A percentile compares a stretch with the other conserved stretches of the same genome.
Evolutionary conservation across 2,888 invertebrate species (phyloP).

Genomic region (Onthophagus sagittarius): DNA sequence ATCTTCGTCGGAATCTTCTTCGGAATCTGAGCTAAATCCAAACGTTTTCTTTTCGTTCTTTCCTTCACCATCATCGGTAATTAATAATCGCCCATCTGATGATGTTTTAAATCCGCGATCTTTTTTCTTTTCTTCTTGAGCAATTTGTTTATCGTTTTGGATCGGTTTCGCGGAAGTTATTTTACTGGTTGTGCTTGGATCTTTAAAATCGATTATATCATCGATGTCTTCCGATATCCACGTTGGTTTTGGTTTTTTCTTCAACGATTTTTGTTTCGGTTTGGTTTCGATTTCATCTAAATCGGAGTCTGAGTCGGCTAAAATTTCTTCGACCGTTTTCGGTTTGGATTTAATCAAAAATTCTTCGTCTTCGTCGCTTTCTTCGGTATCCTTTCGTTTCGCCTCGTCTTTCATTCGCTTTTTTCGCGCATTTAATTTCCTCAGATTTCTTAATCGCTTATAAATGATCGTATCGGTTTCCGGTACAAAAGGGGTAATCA

Average conservation of each 20-base stretch:
- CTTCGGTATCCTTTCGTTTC: constrained; percentile 36
- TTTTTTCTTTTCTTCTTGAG: constrained; percentile 50
- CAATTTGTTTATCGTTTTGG: constrained; percentile 27
- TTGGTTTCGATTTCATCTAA: constrained; percentile 57
- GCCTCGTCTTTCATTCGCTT: constrained; percentile 56
- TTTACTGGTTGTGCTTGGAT: constrained; percentile 74
- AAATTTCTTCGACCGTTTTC: constrained; percentile 71
- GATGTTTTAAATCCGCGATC: constrained; percentile 73
- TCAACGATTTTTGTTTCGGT: constrained; percentile 41
- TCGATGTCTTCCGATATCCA: constrained; percentile 84
- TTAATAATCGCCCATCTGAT: constrained; percentile 81
- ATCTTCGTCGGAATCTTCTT: constrained; percentile 36
- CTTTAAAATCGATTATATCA: constrained; percentile 83
- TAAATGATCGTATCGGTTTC: constrained; percentile 64
- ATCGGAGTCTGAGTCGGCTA: constrained; percentile 78
- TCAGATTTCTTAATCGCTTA: constrained; percentile 72
- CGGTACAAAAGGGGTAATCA: constrained; percentile 70
- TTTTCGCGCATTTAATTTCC: constrained; percentile 75
- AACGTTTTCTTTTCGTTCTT: constrained; percentile 45
- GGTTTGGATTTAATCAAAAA: constrained; percentile 53
- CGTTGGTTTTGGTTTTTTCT: constrained; percentile 57
- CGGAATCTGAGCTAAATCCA: constrained; percentile 35
- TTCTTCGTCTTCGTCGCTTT: constrained; percentile 50
- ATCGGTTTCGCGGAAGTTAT: constrained; percentile 72
- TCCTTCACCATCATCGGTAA: constrained; percentile 56